Conservation (phyloP, 2,113 vertebrate species). For the Pluvianellus socialis region DNA sequence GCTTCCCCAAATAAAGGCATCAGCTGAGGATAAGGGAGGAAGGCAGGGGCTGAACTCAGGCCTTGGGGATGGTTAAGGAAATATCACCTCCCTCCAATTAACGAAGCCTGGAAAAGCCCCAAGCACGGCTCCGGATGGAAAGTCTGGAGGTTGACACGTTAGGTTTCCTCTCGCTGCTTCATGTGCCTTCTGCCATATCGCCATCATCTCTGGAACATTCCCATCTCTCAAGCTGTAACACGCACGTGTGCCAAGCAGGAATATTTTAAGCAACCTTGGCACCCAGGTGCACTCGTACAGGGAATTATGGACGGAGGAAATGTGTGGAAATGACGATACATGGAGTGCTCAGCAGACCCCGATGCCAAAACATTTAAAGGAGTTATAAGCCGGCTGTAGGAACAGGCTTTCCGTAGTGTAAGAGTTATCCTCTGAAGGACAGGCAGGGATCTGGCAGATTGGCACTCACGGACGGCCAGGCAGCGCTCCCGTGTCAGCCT, state of each 20-base stretch:
- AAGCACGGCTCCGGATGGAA: background rate
- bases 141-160: background rate
- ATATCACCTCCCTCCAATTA: background rate
- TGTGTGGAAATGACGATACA: rapidly evolving
- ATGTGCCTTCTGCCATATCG: background rate
- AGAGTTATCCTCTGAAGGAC: background rate
- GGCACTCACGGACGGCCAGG: background rate
- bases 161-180: background rate
- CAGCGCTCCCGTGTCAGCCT: background rate
- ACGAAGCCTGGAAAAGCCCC: background rate
- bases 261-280: background rate
- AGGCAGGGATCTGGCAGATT: background rate
- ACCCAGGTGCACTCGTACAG: rapidly evolving
- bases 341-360: rapidly evolving
- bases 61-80: background rate
- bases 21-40: background rate
- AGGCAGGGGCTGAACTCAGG: background rate
- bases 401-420: rapidly evolving
- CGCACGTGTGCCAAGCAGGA: background rate
- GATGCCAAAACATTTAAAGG: background rate
- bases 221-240: background rate
- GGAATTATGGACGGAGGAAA: background rate
- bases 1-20: background rate
- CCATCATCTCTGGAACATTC: background rate
- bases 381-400: background rate